Conservation (phyloP, 2,888 invertebrate species). For the Stictocephala bisonia region DNA sequence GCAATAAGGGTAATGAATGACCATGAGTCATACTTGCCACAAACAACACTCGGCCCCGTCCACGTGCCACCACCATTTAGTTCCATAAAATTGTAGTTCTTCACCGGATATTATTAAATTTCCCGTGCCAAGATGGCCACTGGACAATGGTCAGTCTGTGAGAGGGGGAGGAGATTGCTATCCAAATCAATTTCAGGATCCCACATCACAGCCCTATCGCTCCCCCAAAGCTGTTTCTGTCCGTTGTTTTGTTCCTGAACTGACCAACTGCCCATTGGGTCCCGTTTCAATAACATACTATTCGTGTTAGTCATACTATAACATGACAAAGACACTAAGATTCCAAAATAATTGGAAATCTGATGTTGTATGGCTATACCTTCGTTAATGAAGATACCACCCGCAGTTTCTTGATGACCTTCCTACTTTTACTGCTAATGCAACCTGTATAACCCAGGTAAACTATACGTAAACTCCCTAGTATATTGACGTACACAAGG, state of each 20-base stretch:
- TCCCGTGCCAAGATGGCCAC: conserved; percentile 33
- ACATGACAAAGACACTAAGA: too few relatives aligned
- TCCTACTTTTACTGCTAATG: too few relatives aligned
- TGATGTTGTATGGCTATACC: too few relatives aligned
- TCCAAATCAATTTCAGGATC: conserved; percentile 36
- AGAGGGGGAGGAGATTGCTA: conserved; percentile 4
- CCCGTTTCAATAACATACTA: too few relatives aligned
- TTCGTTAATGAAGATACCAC: too few relatives aligned
- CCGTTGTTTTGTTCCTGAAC: not conserved
- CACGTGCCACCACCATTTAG: conserved; percentile 29
- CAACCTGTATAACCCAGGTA: too few relatives aligned
- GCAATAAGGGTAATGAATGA: conserved; percentile 3
- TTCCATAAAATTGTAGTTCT: conserved; percentile 41
- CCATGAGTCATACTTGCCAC: conserved; percentile 20
- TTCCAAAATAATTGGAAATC: too few relatives aligned
- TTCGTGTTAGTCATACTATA: too few relatives aligned
- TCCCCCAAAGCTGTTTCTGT: not conserved
- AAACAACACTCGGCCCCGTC: not conserved
- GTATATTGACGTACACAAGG: too few relatives aligned
- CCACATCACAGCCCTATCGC: conserved; percentile 8
- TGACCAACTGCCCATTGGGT: conserved; percentile 15
- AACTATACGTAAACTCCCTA: too few relatives aligned
- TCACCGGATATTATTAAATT: conserved; percentile 35
- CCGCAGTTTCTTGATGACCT: too few relatives aligned
- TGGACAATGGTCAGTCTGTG: conserved; percentile 35